phyloP scores from a whole-genome alignment of 2,113 vertebrate species.

The Blennius ocellaris region DNA sequence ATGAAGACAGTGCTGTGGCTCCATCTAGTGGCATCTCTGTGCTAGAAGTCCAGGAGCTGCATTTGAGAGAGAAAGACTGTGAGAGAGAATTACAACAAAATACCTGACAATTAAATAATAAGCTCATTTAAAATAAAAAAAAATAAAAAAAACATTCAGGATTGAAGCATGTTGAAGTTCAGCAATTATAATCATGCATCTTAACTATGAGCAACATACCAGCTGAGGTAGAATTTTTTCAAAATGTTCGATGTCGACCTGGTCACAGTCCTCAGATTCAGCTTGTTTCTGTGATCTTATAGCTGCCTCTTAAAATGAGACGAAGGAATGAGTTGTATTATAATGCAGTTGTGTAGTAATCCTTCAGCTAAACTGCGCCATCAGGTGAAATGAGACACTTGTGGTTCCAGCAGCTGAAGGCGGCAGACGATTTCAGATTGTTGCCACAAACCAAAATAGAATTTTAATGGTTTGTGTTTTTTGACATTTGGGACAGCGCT shows the following conservation, averaged over 20 bases:
- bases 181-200: too few relatives aligned
- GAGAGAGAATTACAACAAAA: neutral
- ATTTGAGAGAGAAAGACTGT: slow-evolving; percentile 15
- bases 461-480: too few relatives aligned
- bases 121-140: neutral
- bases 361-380: too few relatives aligned
- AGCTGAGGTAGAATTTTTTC: slow-evolving; percentile 85
- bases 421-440: too few relatives aligned
- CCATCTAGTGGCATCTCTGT: slow-evolving; percentile 68
- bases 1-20: slow-evolving; percentile 49
- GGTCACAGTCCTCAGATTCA: slow-evolving; percentile 76
- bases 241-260: slow-evolving; percentile 83
- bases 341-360: too few relatives aligned
- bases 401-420: too few relatives aligned
- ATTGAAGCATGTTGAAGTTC: too few relatives aligned
- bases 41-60: slow-evolving; percentile 81
- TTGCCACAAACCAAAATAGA: too few relatives aligned
- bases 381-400: too few relatives aligned
- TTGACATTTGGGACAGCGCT: too few relatives aligned
- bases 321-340: neutral
- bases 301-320: slow-evolving; percentile 75
- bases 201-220: slow-evolving; percentile 62
- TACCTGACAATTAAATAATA: neutral
- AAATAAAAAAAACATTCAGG: too few relatives aligned
- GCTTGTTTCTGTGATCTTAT: slow-evolving; percentile 83